Evolutionary conservation across 1,140 invertebrate genomes (phyloP).

Genomic region (Chironomus striatipennis): DNA sequence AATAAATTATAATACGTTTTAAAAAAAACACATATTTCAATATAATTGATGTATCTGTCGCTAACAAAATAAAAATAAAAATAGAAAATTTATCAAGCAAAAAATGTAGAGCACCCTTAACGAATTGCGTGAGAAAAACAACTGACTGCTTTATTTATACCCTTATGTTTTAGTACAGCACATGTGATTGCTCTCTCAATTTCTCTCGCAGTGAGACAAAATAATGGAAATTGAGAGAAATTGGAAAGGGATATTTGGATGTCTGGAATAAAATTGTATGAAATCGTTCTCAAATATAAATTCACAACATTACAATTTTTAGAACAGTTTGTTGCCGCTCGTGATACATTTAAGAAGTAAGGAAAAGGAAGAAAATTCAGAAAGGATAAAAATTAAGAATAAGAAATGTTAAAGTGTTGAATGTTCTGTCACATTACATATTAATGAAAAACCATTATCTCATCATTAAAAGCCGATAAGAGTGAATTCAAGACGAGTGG

Average conservation of each 20-base stretch:
- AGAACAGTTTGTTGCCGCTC: constrained; percentile 3
- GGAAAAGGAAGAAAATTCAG: not conserved
- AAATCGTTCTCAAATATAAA: not conserved
- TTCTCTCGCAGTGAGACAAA: not conserved
- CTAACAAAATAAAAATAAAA: too few species aligned
- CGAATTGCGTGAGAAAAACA: not conserved
- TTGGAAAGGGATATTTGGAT: not conserved
- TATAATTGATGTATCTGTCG: too few species aligned
- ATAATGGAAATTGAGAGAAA: not conserved
- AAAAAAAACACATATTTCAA: too few species aligned
- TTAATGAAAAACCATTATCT: not conserved
- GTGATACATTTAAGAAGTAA: not conserved
- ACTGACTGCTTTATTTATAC: not conserved
- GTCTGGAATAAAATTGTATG: not conserved
- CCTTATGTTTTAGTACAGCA: not conserved
- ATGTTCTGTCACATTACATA: not conserved
- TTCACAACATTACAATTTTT: not conserved
- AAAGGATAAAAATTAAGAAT: not conserved
- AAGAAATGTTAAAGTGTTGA: not conserved
- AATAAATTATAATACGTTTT: too few species aligned
- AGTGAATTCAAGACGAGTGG: not conserved
- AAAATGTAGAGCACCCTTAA: too few species aligned
- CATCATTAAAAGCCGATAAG: not conserved
- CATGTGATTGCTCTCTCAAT: not conserved
- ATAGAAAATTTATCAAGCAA: too few species aligned